Evolutionary conservation across 1,140 invertebrate species (phyloP).

Genomic region (Acromyrmex charruanus): DNA sequence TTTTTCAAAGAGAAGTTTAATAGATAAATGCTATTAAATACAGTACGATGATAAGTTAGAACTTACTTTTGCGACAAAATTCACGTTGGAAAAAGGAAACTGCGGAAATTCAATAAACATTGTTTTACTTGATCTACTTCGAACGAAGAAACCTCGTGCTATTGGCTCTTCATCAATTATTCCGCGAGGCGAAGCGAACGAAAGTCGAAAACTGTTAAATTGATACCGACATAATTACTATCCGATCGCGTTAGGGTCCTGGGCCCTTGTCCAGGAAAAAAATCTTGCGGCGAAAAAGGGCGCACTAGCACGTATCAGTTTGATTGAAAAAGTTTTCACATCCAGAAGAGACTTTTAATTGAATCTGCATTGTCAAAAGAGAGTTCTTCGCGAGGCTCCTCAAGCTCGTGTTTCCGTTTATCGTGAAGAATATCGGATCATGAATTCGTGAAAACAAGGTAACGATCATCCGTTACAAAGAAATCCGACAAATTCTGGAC

Average conservation of each 20-base stretch:
- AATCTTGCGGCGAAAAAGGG: slow-evolving; percentile 62
- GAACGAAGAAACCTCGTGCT: not conserved
- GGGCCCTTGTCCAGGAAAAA: not conserved
- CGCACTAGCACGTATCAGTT: slow-evolving; percentile 62
- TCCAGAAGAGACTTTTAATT: slow-evolving; percentile 75
- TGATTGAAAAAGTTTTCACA: slow-evolving; percentile 82
- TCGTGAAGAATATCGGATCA: not conserved
- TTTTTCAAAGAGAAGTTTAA: not conserved
- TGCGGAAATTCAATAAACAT: slow-evolving; percentile 37
- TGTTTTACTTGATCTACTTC: not conserved
- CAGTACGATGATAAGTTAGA: not conserved
- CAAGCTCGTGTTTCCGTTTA: not conserved
- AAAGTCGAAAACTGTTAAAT: slow-evolving; percentile 56
- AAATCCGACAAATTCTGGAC: not conserved
- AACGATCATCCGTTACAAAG: slow-evolving; percentile 10
- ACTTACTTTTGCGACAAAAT: slow-evolving; percentile 7
- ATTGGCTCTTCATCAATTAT: slow-evolving; percentile 43
- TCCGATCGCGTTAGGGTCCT: slow-evolving; percentile 28
- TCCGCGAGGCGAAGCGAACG: slow-evolving; percentile 9
- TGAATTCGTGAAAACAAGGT: slow-evolving; percentile 24
- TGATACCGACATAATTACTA: slow-evolving; percentile 59
- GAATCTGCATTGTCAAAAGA: slow-evolving; percentile 76
- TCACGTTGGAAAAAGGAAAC: not conserved
- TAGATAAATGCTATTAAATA: not conserved
- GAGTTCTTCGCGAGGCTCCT: slow-evolving; percentile 1